These are phyloP conservation scores for Trichonephila clavipes DNA, from an alignment of 1,140 invertebrate species.

Conservation along the genomic window DNA sequence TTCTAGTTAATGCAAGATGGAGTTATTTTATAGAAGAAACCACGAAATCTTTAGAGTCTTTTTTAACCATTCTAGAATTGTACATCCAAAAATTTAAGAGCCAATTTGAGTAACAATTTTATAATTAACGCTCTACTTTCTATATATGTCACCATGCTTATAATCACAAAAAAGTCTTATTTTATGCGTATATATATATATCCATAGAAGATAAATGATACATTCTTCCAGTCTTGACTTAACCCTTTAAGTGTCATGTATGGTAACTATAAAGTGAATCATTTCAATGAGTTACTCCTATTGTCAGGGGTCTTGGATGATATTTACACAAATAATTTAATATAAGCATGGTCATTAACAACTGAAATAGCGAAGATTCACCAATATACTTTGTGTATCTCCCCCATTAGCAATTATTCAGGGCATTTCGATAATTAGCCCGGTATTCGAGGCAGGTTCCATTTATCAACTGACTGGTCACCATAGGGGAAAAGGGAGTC, in stretches of 20 bases:
- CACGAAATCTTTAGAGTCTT: too few species aligned
- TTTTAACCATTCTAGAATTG: too few species aligned
- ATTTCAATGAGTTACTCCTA: background rate
- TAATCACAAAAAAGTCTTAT: background rate
- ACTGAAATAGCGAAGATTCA: background rate
- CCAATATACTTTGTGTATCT: constrained; percentile 32
- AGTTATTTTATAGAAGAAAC: too few species aligned
- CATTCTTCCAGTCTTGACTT: background rate
- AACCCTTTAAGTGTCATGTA: background rate
- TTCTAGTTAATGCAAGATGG: too few species aligned
- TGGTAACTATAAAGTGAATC: constrained; percentile 21
- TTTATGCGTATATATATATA: background rate
- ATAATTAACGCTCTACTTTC: too few species aligned
- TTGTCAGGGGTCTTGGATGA: constrained; percentile 1
- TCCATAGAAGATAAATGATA: background rate
- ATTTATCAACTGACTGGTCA: constrained; percentile 65
- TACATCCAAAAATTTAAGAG: too few species aligned
- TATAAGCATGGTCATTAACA: constrained; percentile 7
- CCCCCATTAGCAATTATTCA: constrained; percentile 72
- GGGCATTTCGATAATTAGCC: constrained; percentile 66
- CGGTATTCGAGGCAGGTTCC: background rate
- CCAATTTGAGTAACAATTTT: too few species aligned
- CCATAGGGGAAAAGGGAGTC: constrained; percentile 30
- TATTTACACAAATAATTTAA: constrained; percentile 49
- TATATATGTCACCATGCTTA: too few species aligned